phyloP scores from a whole-genome alignment of 1,140 invertebrate genomes.

The Trypoxylus dichotomus region DNA sequence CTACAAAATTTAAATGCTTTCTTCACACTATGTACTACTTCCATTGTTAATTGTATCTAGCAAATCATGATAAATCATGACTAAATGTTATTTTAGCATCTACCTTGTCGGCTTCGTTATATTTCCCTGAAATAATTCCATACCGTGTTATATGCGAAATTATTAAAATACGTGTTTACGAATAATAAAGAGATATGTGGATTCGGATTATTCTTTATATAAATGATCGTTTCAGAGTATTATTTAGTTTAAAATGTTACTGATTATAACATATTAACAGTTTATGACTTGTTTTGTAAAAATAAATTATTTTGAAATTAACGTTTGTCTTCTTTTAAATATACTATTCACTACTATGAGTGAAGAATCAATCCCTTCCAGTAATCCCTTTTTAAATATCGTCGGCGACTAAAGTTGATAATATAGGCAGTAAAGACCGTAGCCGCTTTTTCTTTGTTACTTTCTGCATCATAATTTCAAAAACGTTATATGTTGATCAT shows the following conservation, averaged over 20 bases:
- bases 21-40: background rate
- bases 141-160: background rate
- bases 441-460: no score
- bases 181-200: background rate
- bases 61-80: background rate
- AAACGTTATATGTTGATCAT: no score
- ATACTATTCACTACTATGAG: no score
- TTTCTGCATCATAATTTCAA: no score
- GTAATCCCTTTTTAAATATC: no score
- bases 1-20: background rate
- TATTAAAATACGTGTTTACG: background rate
- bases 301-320: constrained; percentile 23
- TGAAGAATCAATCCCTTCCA: no score
- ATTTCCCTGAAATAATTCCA: background rate
- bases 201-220: background rate
- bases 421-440: no score
- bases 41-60: constrained; percentile 8
- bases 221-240: background rate
- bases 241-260: constrained; percentile 22
- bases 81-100: background rate
- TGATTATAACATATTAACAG: background rate
- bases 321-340: background rate
- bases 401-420: no score
- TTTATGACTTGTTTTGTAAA: constrained; percentile 26
- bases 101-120: background rate